These are phyloP conservation scores for Sesamia nonagrioides DNA, from an alignment of 1,140 invertebrate species.

Conservation along the genomic window DNA sequence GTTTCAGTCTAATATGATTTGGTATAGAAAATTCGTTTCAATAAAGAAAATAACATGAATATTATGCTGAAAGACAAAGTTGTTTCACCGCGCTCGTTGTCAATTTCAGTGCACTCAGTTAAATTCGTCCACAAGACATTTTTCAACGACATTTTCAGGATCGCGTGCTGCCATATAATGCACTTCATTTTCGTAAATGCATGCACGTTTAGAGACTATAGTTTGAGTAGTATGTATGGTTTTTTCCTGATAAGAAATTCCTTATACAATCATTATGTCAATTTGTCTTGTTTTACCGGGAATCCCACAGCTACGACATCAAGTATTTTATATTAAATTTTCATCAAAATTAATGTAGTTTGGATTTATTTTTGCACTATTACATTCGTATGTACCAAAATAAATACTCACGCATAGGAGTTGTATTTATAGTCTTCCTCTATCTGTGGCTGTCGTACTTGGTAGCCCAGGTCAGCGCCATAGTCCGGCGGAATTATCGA, in stretches of 20 bases:
- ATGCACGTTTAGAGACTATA: constrained; percentile 21
- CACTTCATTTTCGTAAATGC: constrained; percentile 17
- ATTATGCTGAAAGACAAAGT: constrained; percentile 32
- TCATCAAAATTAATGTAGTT: too few relatives aligned
- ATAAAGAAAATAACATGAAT: constrained; percentile 33
- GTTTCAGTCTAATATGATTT: constrained; percentile 24
- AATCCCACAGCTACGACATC: neutral
- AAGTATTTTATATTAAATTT: neutral
- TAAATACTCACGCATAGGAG: constrained; percentile 80
- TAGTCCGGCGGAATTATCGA: constrained; percentile 91
- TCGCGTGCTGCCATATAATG: constrained; percentile 35
- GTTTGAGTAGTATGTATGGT: neutral
- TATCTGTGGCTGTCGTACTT: constrained; percentile 81
- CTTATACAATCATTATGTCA: neutral
- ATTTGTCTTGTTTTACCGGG: neutral
- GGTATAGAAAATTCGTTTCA: constrained; percentile 38
- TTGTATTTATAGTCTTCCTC: constrained; percentile 88
- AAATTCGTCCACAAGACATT: constrained; percentile 55
- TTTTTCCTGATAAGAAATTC: neutral
- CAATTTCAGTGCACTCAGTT: constrained; percentile 63
- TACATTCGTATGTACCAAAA: neutral
- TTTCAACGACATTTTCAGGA: constrained; percentile 51
- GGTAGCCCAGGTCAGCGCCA: constrained; percentile 72
- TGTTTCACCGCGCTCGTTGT: constrained; percentile 30
- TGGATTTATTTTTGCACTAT: too few relatives aligned